Base-by-base conservation (phyloP, 2,113 vertebrate species). In the Brienomyrus longianalis region DNA sequence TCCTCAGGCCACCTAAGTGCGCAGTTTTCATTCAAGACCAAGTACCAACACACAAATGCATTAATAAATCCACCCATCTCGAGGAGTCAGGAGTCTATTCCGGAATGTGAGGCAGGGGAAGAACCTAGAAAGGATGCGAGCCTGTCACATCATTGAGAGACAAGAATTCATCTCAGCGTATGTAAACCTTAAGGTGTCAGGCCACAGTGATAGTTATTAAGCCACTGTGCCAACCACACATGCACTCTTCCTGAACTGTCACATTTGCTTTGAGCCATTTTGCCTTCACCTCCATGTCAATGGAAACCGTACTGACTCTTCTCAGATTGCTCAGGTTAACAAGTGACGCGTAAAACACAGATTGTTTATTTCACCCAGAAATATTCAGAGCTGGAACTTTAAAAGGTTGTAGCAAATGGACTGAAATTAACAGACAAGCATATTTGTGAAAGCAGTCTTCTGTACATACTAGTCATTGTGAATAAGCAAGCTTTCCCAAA, bases 361-460 rank as follows among this genome's bases (percentile, higher is more conserved):
- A 51, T 15, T 35, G 50, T 47, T 86, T 31, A 86, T 52, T 50
- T 86, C 27, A 52, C 27, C 85, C 51, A 35, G 48, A 87, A 31
- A 87, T 87, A 87, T 27, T 48, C 85, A 35, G 85, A 54, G n/a
- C 51, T 56, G 85, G 51, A 52, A 54, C 50, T 87, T 86, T 35
- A 50, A 31, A 52, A n/a, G 43, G 23, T 54, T 86, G 47, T 47
- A 15, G 39, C 23, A 84, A 84, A 84, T 84, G 83, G n/a, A 86
- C 27, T 50, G 84, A 86, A n/a, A 11, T 6, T 52, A 86, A 86
- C 47, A 52, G 27, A 39, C 45, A 47, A 86, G 45, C 23, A 50
- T 51, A 56, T 56, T 56, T 56, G 52, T 21, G 54, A 21, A 47
- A 86, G 45, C 3, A 27, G 5, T 27, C 45, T 86, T 31, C 48